Conservation (phyloP, 2,888 invertebrate species). For the Cephonodes hylas region DNA sequence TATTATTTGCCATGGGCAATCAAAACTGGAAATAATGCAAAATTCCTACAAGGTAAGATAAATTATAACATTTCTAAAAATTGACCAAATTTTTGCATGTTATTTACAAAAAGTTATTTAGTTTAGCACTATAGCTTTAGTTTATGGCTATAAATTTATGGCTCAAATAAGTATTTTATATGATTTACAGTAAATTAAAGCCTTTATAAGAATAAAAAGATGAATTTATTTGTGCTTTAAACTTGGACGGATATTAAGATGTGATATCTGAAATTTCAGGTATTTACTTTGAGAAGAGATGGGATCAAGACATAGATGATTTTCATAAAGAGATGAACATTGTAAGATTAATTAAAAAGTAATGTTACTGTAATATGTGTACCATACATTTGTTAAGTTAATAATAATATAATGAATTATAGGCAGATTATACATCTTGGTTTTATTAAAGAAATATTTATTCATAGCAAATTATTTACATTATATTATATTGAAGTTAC, state of each 20-base stretch:
- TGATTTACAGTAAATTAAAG: too few species aligned
- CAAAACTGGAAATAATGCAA: slow-evolving; percentile 86
- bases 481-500: background rate
- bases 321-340: slow-evolving; percentile 92
- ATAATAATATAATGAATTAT: slow-evolving; percentile 19
- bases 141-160: too few species aligned
- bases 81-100: too few species aligned
- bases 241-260: background rate
- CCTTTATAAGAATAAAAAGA: too few species aligned
- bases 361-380: background rate
- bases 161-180: too few species aligned
- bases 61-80: too few species aligned
- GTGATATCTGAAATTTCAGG: slow-evolving; percentile 45
- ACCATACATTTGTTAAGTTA: background rate
- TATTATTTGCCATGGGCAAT: slow-evolving; percentile 94
- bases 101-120: too few species aligned
- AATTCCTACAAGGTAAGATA: slow-evolving; percentile 86
- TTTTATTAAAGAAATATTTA: background rate
- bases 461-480: background rate
- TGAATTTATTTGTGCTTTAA: background rate
- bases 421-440: slow-evolving; percentile 22
- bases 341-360: slow-evolving; percentile 67
- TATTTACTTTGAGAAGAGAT: slow-evolving; percentile 95
- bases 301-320: slow-evolving; percentile 92
- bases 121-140: too few species aligned